Conservation (phyloP, 2,797 vertebrate species). For the Lithobates sylvaticus region DNA sequence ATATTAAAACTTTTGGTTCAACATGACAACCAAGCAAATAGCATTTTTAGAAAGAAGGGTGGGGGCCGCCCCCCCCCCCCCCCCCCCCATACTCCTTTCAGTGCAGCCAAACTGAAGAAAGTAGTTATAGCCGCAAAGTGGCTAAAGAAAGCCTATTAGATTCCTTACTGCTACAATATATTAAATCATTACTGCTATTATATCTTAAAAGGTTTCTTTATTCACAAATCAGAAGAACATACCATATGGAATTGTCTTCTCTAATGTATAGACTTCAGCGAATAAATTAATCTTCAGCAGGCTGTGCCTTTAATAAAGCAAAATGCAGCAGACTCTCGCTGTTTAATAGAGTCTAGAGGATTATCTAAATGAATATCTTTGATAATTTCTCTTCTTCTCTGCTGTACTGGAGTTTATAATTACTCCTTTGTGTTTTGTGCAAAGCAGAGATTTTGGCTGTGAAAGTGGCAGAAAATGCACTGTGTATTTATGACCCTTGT, state of each 20-base stretch:
- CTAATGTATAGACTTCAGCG: constrained; percentile 37
- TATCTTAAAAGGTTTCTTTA: constrained; percentile 42
- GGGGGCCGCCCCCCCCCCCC: too few relatives aligned
- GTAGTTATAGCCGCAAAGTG: background rate
- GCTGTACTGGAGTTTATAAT: constrained; percentile 55
- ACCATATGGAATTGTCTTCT: constrained; percentile 40
- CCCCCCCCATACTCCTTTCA: too few relatives aligned
- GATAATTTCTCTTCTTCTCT: constrained; percentile 40
- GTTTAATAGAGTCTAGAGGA: constrained; percentile 50
- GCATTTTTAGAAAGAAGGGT: too few relatives aligned
- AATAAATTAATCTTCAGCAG: constrained; percentile 40
- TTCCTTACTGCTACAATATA: constrained; percentile 40
- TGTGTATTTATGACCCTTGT: constrained; percentile 59
- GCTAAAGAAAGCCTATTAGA: constrained; percentile 23
- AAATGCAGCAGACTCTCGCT: constrained; percentile 41
- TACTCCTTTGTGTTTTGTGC: constrained; percentile 59
- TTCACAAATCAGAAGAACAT: constrained; percentile 18
- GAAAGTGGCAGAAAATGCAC: constrained; percentile 49
- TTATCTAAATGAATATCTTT: constrained; percentile 54
- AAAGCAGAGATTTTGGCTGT: constrained; percentile 48
- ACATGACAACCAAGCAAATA: too few relatives aligned
- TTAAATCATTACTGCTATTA: constrained; percentile 45
- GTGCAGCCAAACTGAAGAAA: background rate
- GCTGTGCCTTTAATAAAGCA: constrained; percentile 30
- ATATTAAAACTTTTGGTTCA: too few relatives aligned